Evolutionary conservation across 2,888 invertebrate genomes (phyloP).

Genomic region (Sicus ferrugineus): DNA sequence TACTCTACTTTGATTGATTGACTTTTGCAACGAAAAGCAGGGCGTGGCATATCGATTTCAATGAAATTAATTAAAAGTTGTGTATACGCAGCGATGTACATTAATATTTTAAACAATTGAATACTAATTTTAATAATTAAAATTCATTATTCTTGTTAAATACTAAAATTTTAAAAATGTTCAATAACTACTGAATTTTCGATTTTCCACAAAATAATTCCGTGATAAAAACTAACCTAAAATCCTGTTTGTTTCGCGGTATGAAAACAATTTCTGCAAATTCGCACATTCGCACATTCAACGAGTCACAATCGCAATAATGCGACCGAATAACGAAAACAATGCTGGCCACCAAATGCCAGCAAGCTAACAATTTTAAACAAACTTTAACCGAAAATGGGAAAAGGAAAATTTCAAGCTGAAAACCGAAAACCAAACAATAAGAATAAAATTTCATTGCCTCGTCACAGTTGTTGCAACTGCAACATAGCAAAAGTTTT

Average conservation of each 20-base stretch:
- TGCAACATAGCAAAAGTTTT: background rate
- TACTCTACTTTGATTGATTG: background rate
- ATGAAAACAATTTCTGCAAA: background rate
- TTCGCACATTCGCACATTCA: background rate
- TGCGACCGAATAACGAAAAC: background rate
- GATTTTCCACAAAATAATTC: too few relatives aligned
- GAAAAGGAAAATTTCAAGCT: background rate
- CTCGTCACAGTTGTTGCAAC: background rate
- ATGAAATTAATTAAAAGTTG: background rate
- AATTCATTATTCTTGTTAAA: too few relatives aligned
- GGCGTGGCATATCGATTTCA: background rate
- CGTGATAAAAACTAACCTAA: too few relatives aligned
- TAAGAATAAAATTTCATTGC: constrained; percentile 12
- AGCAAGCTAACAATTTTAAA: background rate
- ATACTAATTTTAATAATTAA: too few relatives aligned
- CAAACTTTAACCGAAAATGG: background rate
- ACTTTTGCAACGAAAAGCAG: background rate
- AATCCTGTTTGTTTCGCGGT: background rate
- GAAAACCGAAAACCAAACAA: constrained; percentile 1
- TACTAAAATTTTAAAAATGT: too few relatives aligned
- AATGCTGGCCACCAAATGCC: background rate
- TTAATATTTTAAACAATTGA: background rate
- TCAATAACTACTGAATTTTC: too few relatives aligned
- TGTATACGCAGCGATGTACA: constrained; percentile 6
- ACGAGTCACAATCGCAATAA: constrained; percentile 3